These are phyloP conservation scores for Antheraea mylitta DNA, from an alignment of 1,140 invertebrate genomes.

Conservation along the genomic window DNA sequence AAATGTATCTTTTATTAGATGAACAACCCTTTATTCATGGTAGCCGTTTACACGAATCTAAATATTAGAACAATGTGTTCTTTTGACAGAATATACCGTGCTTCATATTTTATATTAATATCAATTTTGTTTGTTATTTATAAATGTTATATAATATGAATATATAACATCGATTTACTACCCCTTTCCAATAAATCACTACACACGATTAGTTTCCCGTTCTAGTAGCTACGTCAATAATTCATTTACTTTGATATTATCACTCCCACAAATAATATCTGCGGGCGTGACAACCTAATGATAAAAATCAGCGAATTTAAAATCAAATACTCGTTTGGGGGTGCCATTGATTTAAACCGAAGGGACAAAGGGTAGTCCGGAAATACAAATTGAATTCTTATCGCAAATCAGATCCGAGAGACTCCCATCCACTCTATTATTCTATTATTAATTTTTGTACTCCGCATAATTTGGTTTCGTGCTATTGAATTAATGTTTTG, in stretches of 20 bases:
- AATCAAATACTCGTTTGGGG: conserved; percentile 48
- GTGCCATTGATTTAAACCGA: conserved; percentile 61
- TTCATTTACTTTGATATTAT: conserved; percentile 57
- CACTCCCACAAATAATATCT: conserved; percentile 51
- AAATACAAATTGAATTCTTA: conserved; percentile 76
- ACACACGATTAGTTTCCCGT: conserved; percentile 30
- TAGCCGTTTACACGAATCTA: too few relatives aligned
- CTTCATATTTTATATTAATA: background rate
- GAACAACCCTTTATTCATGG: too few relatives aligned
- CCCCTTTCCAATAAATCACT: conserved; percentile 27
- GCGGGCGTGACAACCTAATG: conserved; percentile 38
- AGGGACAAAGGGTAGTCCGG: conserved; percentile 48
- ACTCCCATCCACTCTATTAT: conserved; percentile 22
- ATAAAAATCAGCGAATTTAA: conserved; percentile 48
- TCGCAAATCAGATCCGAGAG: conserved; percentile 50
- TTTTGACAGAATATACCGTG: too few relatives aligned
- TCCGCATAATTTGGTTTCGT: conserved; percentile 17
- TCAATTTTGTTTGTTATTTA: background rate
- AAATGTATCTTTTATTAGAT: too few relatives aligned
- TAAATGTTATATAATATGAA: background rate
- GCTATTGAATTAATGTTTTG: background rate
- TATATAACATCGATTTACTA: background rate
- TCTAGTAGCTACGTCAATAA: conserved; percentile 24
- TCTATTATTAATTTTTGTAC: conserved; percentile 22
- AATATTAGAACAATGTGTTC: too few relatives aligned